Evolutionary conservation across 2,113 vertebrate species (phyloP), one percentile per base, ranked within the genome.

Genomic region (Regulus satrapa): DNA sequence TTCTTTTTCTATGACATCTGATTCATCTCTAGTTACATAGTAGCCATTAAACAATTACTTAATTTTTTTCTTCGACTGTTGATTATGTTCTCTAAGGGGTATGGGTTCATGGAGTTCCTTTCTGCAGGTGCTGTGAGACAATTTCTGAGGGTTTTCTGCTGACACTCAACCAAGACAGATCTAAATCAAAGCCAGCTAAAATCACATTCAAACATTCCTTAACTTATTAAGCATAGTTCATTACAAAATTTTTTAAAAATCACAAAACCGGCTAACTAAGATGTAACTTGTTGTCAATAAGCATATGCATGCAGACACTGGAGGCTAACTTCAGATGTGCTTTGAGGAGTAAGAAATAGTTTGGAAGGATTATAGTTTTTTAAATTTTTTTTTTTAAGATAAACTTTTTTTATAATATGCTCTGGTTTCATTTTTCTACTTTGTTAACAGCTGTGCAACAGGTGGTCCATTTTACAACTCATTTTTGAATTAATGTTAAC

Each of bases 231-330:
- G 26, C 31, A 14, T 41, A 56, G 31, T 41, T 49, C 16, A 49
- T 66, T 34, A 25, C 24, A 66, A 31, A 2, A 0, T 49, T 34
- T 34, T 49, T 66, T 11, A 0, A 6, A 56, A 56, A 49, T 49
- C 43, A 31, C 43, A 11, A 2, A 58, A 75, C 6, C 41, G 5
- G 17, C 25, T 75, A 40, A 21, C 41, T 56, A 56, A 34, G 10
- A 25, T 41, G 7, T 6, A 66, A 34, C 10, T 66, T 2, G 0
- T 5, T 66, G 31, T 29, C 61, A 41, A 5, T 41, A 2, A 6
- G 62, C 2, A 4, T 66, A 11, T 5, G 1, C n/a, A 18, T 67
- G 45, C 19, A 43, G 32, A 52, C 25, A 41, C 16, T 88, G 31
- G 21, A 51, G 9, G 46, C 24, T 32, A 62, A 61, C 18, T 83